Evolutionary conservation across 2,888 invertebrate genomes (phyloP).

Genomic region (Pammene fasciana): DNA sequence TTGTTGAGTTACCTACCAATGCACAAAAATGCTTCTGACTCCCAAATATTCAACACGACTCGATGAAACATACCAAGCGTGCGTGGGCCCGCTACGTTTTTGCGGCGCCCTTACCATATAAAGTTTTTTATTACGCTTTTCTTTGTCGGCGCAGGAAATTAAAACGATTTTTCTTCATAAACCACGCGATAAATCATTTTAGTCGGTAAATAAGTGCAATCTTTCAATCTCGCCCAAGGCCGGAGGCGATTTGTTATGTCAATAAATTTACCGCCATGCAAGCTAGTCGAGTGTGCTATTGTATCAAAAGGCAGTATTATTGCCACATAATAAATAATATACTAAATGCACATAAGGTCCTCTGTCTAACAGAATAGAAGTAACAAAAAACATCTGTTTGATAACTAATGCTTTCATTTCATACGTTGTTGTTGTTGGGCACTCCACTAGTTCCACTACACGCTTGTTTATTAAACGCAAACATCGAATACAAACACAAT

Average conservation of each 20-base stretch:
- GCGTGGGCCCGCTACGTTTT: constrained; percentile 16
- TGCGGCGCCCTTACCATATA: constrained; percentile 13
- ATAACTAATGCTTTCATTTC: no score
- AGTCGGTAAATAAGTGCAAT: constrained; percentile 50
- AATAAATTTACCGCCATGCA: constrained; percentile 33
- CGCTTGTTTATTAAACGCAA: no score
- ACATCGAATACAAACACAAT: no score
- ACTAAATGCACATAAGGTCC: not conserved
- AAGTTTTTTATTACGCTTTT: constrained; percentile 29
- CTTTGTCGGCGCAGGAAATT: constrained; percentile 38
- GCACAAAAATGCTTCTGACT: not conserved
- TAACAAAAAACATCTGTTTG: not conserved
- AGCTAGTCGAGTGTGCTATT: constrained; percentile 14
- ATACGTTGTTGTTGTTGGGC: no score
- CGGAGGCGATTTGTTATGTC: constrained; percentile 36
- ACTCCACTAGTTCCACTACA: no score
- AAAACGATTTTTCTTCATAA: constrained; percentile 42
- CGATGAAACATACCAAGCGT: constrained; percentile 6
- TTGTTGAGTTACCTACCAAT: not conserved
- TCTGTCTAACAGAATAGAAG: not conserved
- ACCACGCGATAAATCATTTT: constrained; percentile 38
- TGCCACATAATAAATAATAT: not conserved
- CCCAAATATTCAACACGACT: constrained; percentile 8
- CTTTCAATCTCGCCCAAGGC: constrained; percentile 52
- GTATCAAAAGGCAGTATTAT: constrained; percentile 9